Base-by-base conservation (phyloP, 2,797 vertebrate species). In the Holocentrus rufus region DNA sequence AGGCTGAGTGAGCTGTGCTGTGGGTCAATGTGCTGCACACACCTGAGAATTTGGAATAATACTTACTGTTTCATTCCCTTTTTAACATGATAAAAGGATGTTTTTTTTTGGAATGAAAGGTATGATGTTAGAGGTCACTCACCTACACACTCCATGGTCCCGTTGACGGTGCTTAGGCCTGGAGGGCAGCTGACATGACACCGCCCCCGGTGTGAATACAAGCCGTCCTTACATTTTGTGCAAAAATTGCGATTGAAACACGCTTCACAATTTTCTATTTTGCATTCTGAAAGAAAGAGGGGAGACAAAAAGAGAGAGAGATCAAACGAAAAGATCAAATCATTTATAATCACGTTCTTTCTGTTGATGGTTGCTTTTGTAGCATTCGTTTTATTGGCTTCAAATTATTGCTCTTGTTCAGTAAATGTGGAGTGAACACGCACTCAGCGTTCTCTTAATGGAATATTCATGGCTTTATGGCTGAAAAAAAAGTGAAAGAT, bases 191-290 rank as follows among this genome's bases (percentile, higher is more conserved):
- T 95, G 56, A 93, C 83, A 9, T 96, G 96, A 88, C 98, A 99
- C 78, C 95, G 94, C 75, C 98, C 97, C 92, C 96, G 97, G 95
- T 98, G 95, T 90, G 97, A 95, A 93, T 97, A 98, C 86, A 96
- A 92, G 85, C 94, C 96, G 88, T 97, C 97, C 93, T 97, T 98
- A 93, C 98, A 99, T 94, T 97, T 99, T 93, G 97, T 98, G 94
- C 98, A 99, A 96, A 99, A 99, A 90, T 96, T 97, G 91, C 95
- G 95, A 92, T 97, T 98, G 95, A 99, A 99, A 92, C 98, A 99
- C 70, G 95, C 96, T 94, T 98, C 97, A 87, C 98, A 99, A 94
- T 98, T 97, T 87, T 98, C 96, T 80, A 98, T 96, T 95, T 97
- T 98, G 95, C 97, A 99, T 95, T 97, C 98, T 99, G 92, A 70